Base-by-base conservation (phyloP, 2,113 vertebrate genomes). In the Climacteris rufus region DNA sequence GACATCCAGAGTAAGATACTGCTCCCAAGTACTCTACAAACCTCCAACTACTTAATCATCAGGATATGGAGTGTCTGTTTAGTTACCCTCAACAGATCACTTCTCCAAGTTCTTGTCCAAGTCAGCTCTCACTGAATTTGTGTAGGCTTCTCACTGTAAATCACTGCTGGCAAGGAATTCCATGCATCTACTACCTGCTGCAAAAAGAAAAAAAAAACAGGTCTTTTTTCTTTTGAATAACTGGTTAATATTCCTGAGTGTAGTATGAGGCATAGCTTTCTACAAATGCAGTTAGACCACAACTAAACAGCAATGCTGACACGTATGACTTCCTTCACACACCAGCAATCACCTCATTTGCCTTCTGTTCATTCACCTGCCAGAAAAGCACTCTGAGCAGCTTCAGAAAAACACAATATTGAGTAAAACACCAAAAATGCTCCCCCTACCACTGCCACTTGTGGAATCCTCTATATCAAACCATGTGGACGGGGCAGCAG, bases 281-380 rank as follows among this genome's bases (percentile, higher is more conserved):
- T 93, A 96, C 70, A 94, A 95, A 87, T 59, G 60, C 90, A 91
- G 63, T 87, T 91, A 94, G 78, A 83, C 75, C 30, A 15, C 75
- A 90, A 70, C 63, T 21, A 64, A 79, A 40, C 30, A 80, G 89
- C 6, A 5, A 22, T 23, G 33, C 53, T 60, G 61, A 65, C 63
- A 88, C 1, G 0, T 54, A 42, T 37, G 50, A 93, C 71, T 91
- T 91, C 71, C 84, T 90, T 94, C 93, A 94, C 3, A 31, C 94
- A 90, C 42, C 71, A 63, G 68, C 4, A 16, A 77, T 74, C 94
- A 56, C 35, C 78, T 92, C 60, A 80, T 95, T 95, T 95, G 89
- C 93, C 78, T 94, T 88, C 75, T 86, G 33, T 77, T 93, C 87
- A 90, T 30, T 66, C 12, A 66, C 83, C 74, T 83, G 82, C 66